Evolutionary conservation across 2,113 vertebrate genomes (phyloP), one percentile per base, ranked within the genome.

Genomic region (Entosphenus tridentatus): DNA sequence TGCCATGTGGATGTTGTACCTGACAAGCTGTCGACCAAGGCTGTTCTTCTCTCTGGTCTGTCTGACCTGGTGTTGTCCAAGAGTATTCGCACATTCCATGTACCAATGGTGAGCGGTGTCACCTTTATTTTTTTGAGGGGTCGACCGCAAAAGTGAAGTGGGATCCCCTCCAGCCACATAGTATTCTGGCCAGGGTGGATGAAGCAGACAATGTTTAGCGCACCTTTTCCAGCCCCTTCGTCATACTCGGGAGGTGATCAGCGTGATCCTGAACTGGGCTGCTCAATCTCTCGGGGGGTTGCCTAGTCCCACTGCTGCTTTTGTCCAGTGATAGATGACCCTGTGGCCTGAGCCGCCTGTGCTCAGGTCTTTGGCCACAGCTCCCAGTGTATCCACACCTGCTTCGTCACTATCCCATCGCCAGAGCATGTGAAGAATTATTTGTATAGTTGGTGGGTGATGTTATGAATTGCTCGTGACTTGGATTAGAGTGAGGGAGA

Each of bases 351-450:
- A 62, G 16, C 58, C 16, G 58, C 58, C 6, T 62, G 58, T 62
- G 58, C 16, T 1, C 58, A 62, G 8, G 13, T 62, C 16, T 17
- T 6, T 17, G 16, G 13, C 58, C 16, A 62, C 58, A 62, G 58
- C 58, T 62, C 58, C 58, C 58, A 62, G 13, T 62, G 58, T 62
- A 62, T 62, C 58, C 58, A 62, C 58, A 62, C 16, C 58, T 62
- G 58, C 58, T 62, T 14, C 16, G 58, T 62, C 58, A 17, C 58
- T 7, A 62, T 13, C 58, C 13, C 58, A 62, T 62, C 58, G 8
- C 58, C 16, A 14, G 13, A 62, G 58, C 13, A 62, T 8, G 13
- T 62, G 39, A 39, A 39, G 39, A 39, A 39, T 39, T 5, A 39
- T 39, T 39, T 39, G 39, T 39, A 39, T 39, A 39, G 39, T 39